Conservation (phyloP, 2,113 vertebrate genomes). For the Muntiacus muntjak region DNA sequence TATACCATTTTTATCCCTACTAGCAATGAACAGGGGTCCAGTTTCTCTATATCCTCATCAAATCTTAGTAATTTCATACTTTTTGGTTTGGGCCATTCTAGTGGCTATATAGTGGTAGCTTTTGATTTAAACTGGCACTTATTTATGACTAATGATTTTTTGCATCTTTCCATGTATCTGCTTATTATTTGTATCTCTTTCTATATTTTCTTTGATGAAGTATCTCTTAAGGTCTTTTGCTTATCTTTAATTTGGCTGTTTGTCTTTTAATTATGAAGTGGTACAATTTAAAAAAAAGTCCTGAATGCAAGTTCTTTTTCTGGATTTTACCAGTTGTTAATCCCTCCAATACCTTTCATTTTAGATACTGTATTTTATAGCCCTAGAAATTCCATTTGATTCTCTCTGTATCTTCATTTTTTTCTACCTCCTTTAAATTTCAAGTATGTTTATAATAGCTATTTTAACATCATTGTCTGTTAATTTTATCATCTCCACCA, state of each 20-base stretch:
- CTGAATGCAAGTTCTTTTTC: not conserved
- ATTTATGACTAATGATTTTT: not conserved
- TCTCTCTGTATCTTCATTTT: not conserved
- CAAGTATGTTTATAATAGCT: not conserved
- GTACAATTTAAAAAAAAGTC: not conserved
- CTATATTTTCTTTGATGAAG: not conserved
- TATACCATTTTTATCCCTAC: not conserved
- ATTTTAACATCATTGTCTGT: not conserved
- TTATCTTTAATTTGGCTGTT: not conserved
- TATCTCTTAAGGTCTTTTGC: not conserved
- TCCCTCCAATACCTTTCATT: not conserved
- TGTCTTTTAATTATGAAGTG: not conserved
- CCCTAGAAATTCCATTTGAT: not conserved
- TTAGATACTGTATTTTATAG: not conserved
- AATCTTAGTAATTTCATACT: not conserved
- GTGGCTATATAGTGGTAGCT: not conserved
- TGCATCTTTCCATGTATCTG: not conserved
- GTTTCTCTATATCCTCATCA: not conserved
- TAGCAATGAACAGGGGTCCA: not conserved
- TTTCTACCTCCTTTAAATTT: not conserved
- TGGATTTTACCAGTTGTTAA: not conserved
- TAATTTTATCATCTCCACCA: not conserved
- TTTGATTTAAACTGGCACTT: not conserved
- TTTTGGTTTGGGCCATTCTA: not conserved
- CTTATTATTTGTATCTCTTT: not conserved